A percentile compares a stretch with the other conserved stretches of the same genome.
These are phyloP conservation scores for Stenotaenia linearis DNA, from an alignment of 2,888 invertebrate species.

Conservation along the genomic window DNA sequence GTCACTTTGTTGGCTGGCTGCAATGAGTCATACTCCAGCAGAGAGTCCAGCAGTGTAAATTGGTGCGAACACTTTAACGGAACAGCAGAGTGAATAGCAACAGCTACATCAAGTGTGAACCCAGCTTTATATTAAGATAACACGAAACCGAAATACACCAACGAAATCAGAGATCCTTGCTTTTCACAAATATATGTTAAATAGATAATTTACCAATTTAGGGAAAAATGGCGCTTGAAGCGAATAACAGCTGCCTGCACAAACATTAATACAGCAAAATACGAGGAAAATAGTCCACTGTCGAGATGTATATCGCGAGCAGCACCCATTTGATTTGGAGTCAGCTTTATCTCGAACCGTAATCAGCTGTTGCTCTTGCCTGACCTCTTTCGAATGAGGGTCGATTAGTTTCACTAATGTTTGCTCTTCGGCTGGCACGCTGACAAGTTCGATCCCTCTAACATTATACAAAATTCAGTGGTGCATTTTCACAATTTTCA, in stretches of 20 bases:
- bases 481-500: too few species aligned
- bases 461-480: background rate
- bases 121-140: too few species aligned
- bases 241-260: conserved; percentile 75
- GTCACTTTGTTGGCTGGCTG: too few species aligned
- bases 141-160: too few species aligned
- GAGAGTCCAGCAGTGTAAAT: too few species aligned
- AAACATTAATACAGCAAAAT: conserved; percentile 75
- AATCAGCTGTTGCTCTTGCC: background rate
- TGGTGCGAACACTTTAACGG: too few species aligned
- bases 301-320: conserved; percentile 44
- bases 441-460: background rate
- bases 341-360: background rate
- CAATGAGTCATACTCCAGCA: too few species aligned
- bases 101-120: too few species aligned
- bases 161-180: too few species aligned
- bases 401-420: background rate
- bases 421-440: background rate
- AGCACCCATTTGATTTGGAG: background rate
- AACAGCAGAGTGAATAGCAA: too few species aligned
- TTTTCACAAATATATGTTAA: conserved; percentile 68
- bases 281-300: conserved; percentile 73
- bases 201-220: conserved; percentile 60
- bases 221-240: conserved; percentile 82
- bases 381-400: background rate